These are phyloP conservation scores for Dryobates pubescens DNA, from an alignment of 2,797 vertebrate genomes.

Conservation along the genomic window DNA sequence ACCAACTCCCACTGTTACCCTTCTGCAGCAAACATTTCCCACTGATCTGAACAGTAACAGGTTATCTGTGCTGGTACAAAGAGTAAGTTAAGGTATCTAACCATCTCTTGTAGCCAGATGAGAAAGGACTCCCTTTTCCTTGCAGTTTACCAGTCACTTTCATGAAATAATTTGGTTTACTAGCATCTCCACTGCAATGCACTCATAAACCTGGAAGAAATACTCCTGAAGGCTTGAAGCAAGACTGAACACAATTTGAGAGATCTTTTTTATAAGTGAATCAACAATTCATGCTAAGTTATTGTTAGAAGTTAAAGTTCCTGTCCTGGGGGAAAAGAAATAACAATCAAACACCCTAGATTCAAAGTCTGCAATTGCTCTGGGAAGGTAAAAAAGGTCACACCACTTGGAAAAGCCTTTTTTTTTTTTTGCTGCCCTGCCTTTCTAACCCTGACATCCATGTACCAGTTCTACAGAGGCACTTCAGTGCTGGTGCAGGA, in stretches of 20 bases:
- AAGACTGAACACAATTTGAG: conserved; percentile 68
- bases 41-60: neutral
- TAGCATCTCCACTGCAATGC: conserved; percentile 14
- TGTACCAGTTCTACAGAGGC: neutral
- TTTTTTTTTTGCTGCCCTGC: neutral
- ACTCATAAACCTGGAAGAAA: conserved; percentile 44
- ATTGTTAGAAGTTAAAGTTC: conserved; percentile 41
- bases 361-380: neutral
- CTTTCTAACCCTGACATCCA: neutral
- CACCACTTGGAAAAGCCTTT: neutral
- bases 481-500: conserved; percentile 37
- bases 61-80: neutral
- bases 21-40: neutral
- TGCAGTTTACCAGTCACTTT: conserved; percentile 16
- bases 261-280: conserved; percentile 43
- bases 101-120: neutral
- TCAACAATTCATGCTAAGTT: conserved; percentile 44
- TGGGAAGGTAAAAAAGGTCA: neutral
- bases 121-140: conserved; percentile 32
- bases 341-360: neutral
- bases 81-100: neutral
- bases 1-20: neutral
- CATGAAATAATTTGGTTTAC: conserved; percentile 62
- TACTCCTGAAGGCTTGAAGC: conserved; percentile 44
- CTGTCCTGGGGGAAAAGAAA: neutral